Percentiles rank a stretch among this genome's conserved stretches.
Conservation (phyloP, 2,888 invertebrate genomes). For the Oegoconia quadripuncta region DNA sequence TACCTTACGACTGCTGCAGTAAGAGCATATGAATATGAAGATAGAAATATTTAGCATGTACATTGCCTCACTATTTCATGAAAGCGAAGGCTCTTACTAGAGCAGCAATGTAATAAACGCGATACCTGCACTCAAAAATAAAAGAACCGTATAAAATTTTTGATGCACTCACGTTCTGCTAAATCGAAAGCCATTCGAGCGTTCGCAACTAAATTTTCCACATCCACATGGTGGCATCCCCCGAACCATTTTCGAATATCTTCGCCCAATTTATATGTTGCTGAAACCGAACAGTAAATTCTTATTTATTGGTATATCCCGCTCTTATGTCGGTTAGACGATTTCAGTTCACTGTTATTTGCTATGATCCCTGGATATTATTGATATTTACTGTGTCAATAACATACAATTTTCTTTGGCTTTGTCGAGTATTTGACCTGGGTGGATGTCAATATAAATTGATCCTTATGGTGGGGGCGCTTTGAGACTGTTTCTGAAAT, state of each 20-base stretch:
- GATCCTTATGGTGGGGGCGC: too few species aligned
- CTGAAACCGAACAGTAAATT: conserved; percentile 39
- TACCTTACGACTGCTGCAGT: too few species aligned
- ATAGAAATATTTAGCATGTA: too few species aligned
- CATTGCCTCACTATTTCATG: too few species aligned
- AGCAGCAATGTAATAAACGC: too few species aligned
- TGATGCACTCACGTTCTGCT: conserved; percentile 9
- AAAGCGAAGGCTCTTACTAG: too few species aligned
- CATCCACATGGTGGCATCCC: conserved; percentile 11
- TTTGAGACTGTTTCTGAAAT: too few species aligned
- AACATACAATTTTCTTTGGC: conserved; percentile 2
- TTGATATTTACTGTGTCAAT: conserved; percentile 3
- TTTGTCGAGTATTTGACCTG: background rate
- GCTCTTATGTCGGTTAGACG: conserved; percentile 28
- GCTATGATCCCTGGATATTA: conserved; percentile 23
- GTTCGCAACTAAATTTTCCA: conserved; percentile 31
- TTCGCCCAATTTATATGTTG: conserved; percentile 53
- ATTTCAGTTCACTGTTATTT: conserved; percentile 24
- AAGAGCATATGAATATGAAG: too few species aligned
- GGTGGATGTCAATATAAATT: background rate
- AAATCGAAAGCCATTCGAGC: conserved; percentile 35
- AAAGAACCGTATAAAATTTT: too few species aligned
- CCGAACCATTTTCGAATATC: conserved; percentile 52
- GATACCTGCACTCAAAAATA: too few species aligned
- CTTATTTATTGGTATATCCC: conserved; percentile 41